Evolutionary conservation across 2,113 vertebrate species (phyloP).

Genomic region (Melanerpes formicivorus): DNA sequence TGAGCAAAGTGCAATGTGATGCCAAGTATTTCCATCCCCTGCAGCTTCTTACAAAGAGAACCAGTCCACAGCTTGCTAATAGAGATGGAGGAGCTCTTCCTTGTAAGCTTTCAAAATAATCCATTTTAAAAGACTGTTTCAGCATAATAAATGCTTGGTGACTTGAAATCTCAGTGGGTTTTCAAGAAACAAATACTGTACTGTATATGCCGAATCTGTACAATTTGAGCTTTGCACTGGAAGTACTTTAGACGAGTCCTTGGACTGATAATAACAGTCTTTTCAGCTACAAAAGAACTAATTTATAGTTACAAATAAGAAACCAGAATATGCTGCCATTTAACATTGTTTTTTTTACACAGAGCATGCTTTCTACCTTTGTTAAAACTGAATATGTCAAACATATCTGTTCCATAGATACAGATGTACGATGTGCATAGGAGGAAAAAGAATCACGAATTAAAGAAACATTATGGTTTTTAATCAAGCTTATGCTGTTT

Average conservation of each 20-base stretch:
- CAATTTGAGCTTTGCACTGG: constrained; percentile 27
- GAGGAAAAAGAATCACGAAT: neutral
- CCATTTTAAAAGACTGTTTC: constrained; percentile 67
- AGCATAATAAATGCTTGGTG: constrained; percentile 74
- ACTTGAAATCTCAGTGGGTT: constrained; percentile 54
- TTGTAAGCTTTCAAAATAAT: constrained; percentile 60
- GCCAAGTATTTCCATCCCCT: constrained; percentile 80
- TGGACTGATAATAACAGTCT: constrained; percentile 23
- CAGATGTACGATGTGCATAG: neutral
- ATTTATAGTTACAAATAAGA: constrained; percentile 6
- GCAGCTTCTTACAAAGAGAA: constrained; percentile 76
- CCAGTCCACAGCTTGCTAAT: constrained; percentile 62
- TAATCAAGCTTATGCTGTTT: neutral
- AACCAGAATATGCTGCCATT: neutral
- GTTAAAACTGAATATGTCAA: neutral
- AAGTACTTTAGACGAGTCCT: constrained; percentile 29
- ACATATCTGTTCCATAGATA: neutral
- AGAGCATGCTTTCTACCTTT: neutral
- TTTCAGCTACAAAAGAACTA: constrained; percentile 18
- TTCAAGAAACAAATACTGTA: constrained; percentile 53
- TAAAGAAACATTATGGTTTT: neutral
- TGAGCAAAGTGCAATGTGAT: constrained; percentile 72
- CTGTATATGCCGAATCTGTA: constrained; percentile 48
- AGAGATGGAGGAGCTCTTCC: constrained; percentile 71
- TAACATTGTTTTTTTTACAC: neutral